Evolutionary conservation across 2,113 vertebrate species (phyloP), one percentile per base, ranked within the genome.

Genomic region (Zapornia atra): DNA sequence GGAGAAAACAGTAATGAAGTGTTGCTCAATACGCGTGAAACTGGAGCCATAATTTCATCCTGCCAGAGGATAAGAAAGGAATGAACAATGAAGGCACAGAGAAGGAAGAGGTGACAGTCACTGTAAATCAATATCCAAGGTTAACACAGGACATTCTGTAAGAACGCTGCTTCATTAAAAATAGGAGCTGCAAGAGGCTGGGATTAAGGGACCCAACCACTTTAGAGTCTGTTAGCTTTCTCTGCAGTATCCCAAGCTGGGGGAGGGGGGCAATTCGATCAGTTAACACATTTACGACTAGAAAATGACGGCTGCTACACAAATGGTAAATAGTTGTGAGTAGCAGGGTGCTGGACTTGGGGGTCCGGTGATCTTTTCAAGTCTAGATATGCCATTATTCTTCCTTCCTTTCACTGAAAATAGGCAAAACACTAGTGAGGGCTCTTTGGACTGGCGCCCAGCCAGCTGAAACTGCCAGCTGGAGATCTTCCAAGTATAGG

Each of bases 31-130:
- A 75, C 4, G 8, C 97, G 72, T 91, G 88, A 94, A 96, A 94
- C 94, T 10, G 0, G 89, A 96, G 80, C 92, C 56, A 94, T 95
- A 91, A 86, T 97, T 97, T 88, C 84, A 94, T 96, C 71, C 92
- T 97, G 77, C 89, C 44, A 90, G 73, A 90, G 86, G 70, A 95
- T 90, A 93, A 86, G 90, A 97, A 93, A 90, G 84, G 81, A 92
- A 93, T 91, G 72, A 96, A 96, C 65, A 94, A 53, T 86, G 90
- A 95, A 95, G 63, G 72, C 83, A 84, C 31, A 77, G 65, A 94
- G 65, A 83, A 54, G 82, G 75, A 96, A 56, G 54, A 87, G 82
- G 60, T 92, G 86, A 90, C 69, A 66, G 29, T 94, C 79, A 88
- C 78, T 5, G 60, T 96, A 94, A 84, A 92, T 94, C 87, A 96